Percentiles rank a stretch among this genome's conserved stretches.
Conservation (phyloP, 2,888 invertebrate genomes). For the Conus canariensis region DNA sequence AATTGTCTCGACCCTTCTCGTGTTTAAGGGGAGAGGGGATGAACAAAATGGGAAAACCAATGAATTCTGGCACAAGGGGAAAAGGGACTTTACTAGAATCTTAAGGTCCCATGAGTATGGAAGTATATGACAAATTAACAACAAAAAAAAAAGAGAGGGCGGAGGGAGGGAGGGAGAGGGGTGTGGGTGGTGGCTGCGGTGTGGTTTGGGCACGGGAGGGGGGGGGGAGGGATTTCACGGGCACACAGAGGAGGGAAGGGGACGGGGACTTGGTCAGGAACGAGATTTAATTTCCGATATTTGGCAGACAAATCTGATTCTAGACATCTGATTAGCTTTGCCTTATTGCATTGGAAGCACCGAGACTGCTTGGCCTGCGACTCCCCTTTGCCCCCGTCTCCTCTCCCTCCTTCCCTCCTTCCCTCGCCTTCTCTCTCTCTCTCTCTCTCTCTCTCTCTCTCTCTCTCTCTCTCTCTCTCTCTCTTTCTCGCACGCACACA, state of each 20-base stretch:
- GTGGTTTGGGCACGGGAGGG: not conserved
- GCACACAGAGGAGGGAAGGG: not conserved
- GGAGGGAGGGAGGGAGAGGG: not conserved
- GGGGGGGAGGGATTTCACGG: too few species aligned
- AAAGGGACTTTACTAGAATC: not conserved
- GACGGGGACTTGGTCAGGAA: not conserved
- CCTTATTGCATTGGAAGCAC: slow-evolving; percentile 41
- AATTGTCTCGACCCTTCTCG: not conserved
- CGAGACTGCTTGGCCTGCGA: slow-evolving; percentile 16
- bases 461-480: slow-evolving; percentile 21
- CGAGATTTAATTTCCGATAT: slow-evolving; percentile 42
- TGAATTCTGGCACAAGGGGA: not conserved
- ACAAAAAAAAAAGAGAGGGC: too few species aligned
- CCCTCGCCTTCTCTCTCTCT: not conserved
- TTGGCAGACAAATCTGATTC: slow-evolving; percentile 44
- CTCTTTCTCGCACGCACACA: not conserved
- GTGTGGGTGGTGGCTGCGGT: not conserved
- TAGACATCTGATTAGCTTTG: slow-evolving; percentile 37
- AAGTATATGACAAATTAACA: not conserved
- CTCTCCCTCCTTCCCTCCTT: slow-evolving; percentile 6
- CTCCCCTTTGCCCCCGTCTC: not conserved
- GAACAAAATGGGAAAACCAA: not conserved
- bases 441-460: not conserved
- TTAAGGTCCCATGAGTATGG: too few species aligned
- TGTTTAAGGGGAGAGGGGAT: not conserved